Base-by-base conservation (phyloP, 2,888 invertebrate species). In the Harmothoe impar region DNA sequence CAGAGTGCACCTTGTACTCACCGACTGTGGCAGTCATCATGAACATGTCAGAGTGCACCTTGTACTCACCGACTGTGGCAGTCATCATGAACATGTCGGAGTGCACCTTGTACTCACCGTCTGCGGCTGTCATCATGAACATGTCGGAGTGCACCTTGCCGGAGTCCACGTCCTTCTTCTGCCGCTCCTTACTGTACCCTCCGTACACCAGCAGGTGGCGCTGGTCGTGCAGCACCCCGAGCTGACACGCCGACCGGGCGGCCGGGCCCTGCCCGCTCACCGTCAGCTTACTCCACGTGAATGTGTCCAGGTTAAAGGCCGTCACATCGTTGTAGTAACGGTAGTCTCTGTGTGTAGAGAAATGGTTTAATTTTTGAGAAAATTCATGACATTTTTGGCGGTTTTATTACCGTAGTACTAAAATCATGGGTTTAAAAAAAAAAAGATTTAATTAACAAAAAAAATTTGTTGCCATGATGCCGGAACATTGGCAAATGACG, bases 291-390 rank as follows among this genome's bases (percentile, higher is more conserved):
- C 96, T 96, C 99, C 99, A 99, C 0, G 96, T 96, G 94, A 98
- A 97, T 0, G 97, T 97, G 94, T 98, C 98, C 92, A 98, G 96
- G 93, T 98, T 97, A 96, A 99, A 99, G 54, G 97, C 95, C 95
- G 98, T 97, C 0, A 98, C 95, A 95, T 99, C 99, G 95, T 98
- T 98, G 95, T 97, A 98, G 96, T 99, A 99, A 93, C 97, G 97
- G 95, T 97, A 98, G 91, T 98, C 97, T 90, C 98, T 96, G 93
- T 12, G 43, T n/a, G n/a, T n/a, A n/a, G n/a, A n/a, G n/a, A n/a
- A n/a, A n/a, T n/a, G n/a, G n/a, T n/a, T n/a, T n/a, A n/a, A n/a
- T n/a, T n/a, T 92, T 93, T 72, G 15, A 89, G 56, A 52, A n/a
- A n/a, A n/a, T n/a, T n/a, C n/a, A n/a, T n/a, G n/a, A n/a, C n/a